A percentile compares a stretch with the other conserved stretches of the same genome.
Evolutionary conservation across 2,797 vertebrate species (phyloP).

Genomic region (Sardinella longiceps): DNA sequence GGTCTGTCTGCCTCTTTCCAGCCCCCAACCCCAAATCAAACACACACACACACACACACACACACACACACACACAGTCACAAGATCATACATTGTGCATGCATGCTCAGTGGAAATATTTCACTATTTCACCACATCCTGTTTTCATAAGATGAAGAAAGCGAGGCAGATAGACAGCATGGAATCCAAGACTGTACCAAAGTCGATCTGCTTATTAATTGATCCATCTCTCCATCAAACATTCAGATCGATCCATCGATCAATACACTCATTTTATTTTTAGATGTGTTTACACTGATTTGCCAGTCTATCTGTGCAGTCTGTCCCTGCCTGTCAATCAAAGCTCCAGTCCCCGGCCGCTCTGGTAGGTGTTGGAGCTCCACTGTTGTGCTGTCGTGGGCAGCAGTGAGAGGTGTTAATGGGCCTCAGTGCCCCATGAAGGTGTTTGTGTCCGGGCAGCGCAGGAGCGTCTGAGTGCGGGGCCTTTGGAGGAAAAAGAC

Average conservation of each 20-base stretch:
- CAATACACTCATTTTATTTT: too few species aligned
- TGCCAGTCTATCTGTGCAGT: not conserved
- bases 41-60: slow-evolving; percentile 4
- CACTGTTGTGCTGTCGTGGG: not conserved
- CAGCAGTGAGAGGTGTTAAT: not conserved
- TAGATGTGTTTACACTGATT: not conserved
- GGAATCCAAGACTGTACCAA: not conserved
- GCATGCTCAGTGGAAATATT: not conserved
- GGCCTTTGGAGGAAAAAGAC: not conserved
- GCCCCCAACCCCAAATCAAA: not conserved
- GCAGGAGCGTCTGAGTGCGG: not conserved
- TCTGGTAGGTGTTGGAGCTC: not conserved
- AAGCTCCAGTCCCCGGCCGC: not conserved
- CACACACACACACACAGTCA: slow-evolving; percentile 9
- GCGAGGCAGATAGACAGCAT: not conserved
- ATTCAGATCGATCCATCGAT: not conserved
- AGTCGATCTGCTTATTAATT: not conserved
- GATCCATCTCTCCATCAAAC: not conserved
- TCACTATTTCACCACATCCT: slow-evolving; percentile 44
- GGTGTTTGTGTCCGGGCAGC: not conserved
- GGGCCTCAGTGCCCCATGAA: not conserved
- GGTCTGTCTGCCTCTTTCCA: slow-evolving; percentile 32
- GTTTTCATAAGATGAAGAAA: slow-evolving; percentile 39
- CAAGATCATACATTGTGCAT: not conserved
- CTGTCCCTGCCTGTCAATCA: not conserved